Evolutionary conservation across 1,140 invertebrate species (phyloP), one percentile per base, ranked within the genome.

Genomic region (Antheraea mylitta): DNA sequence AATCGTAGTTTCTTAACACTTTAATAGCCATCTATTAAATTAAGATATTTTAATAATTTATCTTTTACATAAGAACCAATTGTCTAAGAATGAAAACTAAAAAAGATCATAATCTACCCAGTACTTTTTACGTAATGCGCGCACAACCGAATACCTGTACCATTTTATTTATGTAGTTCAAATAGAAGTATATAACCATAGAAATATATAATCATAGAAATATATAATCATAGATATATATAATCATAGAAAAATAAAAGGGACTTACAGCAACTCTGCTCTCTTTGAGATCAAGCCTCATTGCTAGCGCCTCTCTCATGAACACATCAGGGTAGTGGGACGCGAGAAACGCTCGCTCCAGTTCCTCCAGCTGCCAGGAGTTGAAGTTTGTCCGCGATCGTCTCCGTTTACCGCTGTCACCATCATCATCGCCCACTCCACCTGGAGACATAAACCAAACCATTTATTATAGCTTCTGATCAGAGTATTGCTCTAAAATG

Each of bases 241-340:
- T 30, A 42, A 42, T 9, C 38, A 42, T 53, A 16, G 45, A 6
- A 53, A 60, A 60, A 19, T 60, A 8, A 60, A 60, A 48, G 0
- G 7, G 77, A 86, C 96, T 97, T 94, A 99, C 98, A 93, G 99
- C 98, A 70, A 99, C 99, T 91, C 99, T 95, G 81, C 98, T 99
- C 93, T 99, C 99, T 78, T 99, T 98, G 63, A 99, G 95, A 85
- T 99, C 98, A 59, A 99, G 94, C 83, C 98, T 94, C 94, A 99
- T 96, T 61, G 98, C 98, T 68, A 99, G 93, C 0, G 98, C 97
- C 87, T 99, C 98, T 75, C 99, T 95, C 98, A 99, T 99, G 94
- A 99, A 99, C 67, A 99, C 97, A 90, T 99, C 98, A 8, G 99
- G 99, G 94, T 99, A 99, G 93, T 99, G 99, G 76, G 97, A 98